Evolutionary conservation across 2,888 invertebrate genomes (phyloP), one percentile per base, ranked within the genome.

Genomic region (Hypsopygia costalis): DNA sequence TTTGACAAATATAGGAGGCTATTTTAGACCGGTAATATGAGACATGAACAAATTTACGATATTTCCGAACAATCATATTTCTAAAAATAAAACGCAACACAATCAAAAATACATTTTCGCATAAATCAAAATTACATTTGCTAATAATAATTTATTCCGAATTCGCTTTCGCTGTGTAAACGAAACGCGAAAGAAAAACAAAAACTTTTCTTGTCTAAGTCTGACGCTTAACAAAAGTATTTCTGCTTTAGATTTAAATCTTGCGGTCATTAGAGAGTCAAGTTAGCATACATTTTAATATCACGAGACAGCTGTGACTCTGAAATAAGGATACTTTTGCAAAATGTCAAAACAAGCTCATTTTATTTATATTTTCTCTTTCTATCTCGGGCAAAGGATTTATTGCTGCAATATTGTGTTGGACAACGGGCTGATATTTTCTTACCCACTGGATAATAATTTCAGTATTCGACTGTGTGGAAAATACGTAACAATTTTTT

Each of bases 221-320:
- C 62, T 43, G 58, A 60, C 49, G 47, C 46, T 58, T 55, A 50
- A 58, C 59, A 61, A 73, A 73, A 69, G 68, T 63, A 64, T 61
- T 62, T 54, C 49, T 55, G 49, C 61, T 64, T 60, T 55, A 70
- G 69, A 80, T 80, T 79, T 72, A 73, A 78, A 80, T 76, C 67
- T 74, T 52, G 66, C 43, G 73, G 77, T 78, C 81, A 81, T 81
- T 82, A 78, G 72, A 70, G 63, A 69, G 66, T 62, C 60, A 60
- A 71, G 67, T 76, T 77, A 69, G 73, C 75, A 80, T 80, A 78
- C 69, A 82, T 82, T 82, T 82, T 78, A 78, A 80, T 80, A 79
- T 72, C 62, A 48, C 47, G 61, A 57, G 71, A 71, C 80, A 77
- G 72, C 76, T 80, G 78, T 51, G 64, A 47, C 64, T 58, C 46